These are phyloP conservation scores for Sipha flava DNA, from an alignment of 1,140 invertebrate species.

Conservation along the genomic window DNA sequence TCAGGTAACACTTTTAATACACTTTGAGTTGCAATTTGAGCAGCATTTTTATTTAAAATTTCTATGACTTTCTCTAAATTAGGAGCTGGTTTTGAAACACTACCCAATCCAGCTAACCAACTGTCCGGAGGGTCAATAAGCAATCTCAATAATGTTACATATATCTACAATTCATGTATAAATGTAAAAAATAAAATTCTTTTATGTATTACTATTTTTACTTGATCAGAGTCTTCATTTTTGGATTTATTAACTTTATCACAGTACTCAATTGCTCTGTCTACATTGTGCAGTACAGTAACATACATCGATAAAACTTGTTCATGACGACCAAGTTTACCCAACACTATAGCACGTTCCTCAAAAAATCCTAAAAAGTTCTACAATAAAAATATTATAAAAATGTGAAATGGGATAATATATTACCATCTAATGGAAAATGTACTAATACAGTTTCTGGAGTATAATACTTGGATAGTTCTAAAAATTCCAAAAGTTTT, in stretches of 20 bases:
- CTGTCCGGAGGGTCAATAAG: constrained; percentile 51
- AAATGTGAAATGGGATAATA: not conserved
- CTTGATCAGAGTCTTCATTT: constrained; percentile 49
- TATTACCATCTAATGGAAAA: constrained; percentile 69
- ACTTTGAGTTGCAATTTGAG: constrained; percentile 66
- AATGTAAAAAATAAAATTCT: constrained; percentile 10
- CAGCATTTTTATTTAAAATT: constrained; percentile 71
- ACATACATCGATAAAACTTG: constrained; percentile 87
- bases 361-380: constrained; percentile 61
- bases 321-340: constrained; percentile 76
- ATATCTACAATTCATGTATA: constrained; percentile 46
- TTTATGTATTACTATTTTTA: constrained; percentile 44
- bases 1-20: constrained; percentile 67
- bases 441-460: constrained; percentile 79
- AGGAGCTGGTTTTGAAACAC: constrained; percentile 50
- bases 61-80: constrained; percentile 69
- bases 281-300: constrained; percentile 66
- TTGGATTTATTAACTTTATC: constrained; percentile 54
- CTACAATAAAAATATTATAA: not conserved
- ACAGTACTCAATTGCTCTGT: constrained; percentile 78
- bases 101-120: constrained; percentile 44
- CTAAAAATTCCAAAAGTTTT: constrained; percentile 78
- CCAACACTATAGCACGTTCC: constrained; percentile 85
- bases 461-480: constrained; percentile 72
- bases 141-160: constrained; percentile 51